Evolutionary conservation across 1,140 invertebrate genomes (phyloP).

Genomic region (Psix sp.): DNA sequence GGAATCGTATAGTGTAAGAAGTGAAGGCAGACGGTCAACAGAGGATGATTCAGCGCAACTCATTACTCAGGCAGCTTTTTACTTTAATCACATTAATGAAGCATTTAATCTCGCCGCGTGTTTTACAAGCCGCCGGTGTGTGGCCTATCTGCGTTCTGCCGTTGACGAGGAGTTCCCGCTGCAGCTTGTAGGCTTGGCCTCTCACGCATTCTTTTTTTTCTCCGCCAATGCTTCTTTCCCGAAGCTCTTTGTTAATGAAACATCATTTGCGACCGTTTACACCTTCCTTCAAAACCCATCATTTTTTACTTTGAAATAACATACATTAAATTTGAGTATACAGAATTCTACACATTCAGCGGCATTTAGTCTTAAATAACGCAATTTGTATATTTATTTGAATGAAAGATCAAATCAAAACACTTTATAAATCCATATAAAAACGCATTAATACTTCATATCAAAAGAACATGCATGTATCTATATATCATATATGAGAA

Average conservation of each 20-base stretch:
- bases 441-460: too few species aligned
- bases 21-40: slow-evolving; percentile 54
- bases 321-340: slow-evolving; percentile 5
- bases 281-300: slow-evolving; percentile 61
- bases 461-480: too few species aligned
- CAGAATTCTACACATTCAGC: too few species aligned
- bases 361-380: too few species aligned
- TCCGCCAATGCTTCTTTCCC: slow-evolving; percentile 44
- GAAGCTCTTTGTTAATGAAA: slow-evolving; percentile 65
- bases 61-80: slow-evolving; percentile 76
- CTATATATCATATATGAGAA: too few species aligned
- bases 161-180: slow-evolving; percentile 70
- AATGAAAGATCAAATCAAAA: too few species aligned
- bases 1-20: slow-evolving; percentile 45
- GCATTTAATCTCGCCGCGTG: slow-evolving; percentile 76
- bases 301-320: slow-evolving; percentile 45
- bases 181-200: slow-evolving; percentile 42
- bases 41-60: slow-evolving; percentile 71
- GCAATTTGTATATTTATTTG: too few species aligned
- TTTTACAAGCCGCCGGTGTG: slow-evolving; percentile 75
- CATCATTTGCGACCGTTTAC: slow-evolving; percentile 69
- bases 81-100: slow-evolving; percentile 78
- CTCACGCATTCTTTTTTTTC: slow-evolving; percentile 42
- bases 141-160: slow-evolving; percentile 66
- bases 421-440: too few species aligned